Evolutionary conservation across 2,113 vertebrate genomes (phyloP).

Genomic region (Sorex fumeus): DNA sequence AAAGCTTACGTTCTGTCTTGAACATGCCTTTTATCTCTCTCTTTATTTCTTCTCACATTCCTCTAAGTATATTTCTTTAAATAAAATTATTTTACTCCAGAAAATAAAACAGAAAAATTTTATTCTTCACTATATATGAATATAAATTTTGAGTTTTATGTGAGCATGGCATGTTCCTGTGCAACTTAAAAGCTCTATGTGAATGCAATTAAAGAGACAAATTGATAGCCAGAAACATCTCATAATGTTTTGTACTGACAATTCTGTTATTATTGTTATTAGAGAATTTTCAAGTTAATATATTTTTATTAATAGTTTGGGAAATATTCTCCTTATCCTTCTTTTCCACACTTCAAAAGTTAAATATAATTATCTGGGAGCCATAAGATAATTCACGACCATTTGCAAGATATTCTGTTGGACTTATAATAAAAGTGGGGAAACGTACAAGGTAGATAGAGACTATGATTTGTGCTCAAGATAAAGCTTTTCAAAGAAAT

Average conservation of each 20-base stretch:
- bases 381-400: not conserved
- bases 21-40: no score
- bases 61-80: no score
- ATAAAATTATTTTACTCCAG: no score
- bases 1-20: no score
- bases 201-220: conserved; percentile 38
- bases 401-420: conserved; percentile 11
- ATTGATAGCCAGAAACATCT: not conserved
- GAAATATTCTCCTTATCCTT: not conserved
- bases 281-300: conserved; percentile 35
- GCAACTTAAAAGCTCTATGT: not conserved
- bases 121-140: no score
- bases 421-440: not conserved
- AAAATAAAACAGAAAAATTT: no score
- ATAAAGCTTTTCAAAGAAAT: no score
- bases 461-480: no score
- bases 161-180: not conserved
- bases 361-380: conserved; percentile 2
- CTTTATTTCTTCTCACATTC: no score
- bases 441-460: not conserved
- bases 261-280: conserved; percentile 10
- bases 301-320: not conserved
- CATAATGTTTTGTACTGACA: not conserved
- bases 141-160: not conserved
- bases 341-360: conserved; percentile 25